Base-by-base conservation (phyloP, 2,113 vertebrate species). In the Colaptes auratus region DNA sequence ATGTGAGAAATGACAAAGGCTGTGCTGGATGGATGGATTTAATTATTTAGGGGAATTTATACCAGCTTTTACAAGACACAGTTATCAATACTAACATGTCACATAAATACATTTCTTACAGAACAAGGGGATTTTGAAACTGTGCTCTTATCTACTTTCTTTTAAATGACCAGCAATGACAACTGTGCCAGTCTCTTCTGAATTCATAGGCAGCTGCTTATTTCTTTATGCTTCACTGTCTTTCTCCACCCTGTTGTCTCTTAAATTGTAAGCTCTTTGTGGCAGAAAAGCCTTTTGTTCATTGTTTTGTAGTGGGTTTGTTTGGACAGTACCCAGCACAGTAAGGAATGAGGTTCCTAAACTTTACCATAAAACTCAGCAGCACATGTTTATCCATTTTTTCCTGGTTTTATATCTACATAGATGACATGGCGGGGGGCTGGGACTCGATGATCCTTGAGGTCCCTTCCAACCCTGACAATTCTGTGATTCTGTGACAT, bases 371-470 rank as follows among this genome's bases (percentile, higher is more conserved):
- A 86, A 78, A 39, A 69, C 19, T 78, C 72, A 86, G 33, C 21
- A 81, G 83, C 4, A 23, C 2, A 39, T 4, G 5, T 48, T 64
- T 23, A 44, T 50, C 2, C 19, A 5, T 82, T 39, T 70, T 69
- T 64, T 64, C 28, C 44, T 66, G 6, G 7, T 74, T 91, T 69
- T 66, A 1, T 73, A 35, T 53, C 5, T 78, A n/a, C 36, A 23
- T 39, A 98, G 96, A 97, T 98, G 20, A 98, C 42, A 15, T 44
- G 42, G 42, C 42, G 15, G 42, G 15, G 42, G 14, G 15, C 3
- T 44, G 14, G 42, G 15, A 44, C 15, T 15, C 14, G 42, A 44
- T 44, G 42, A 16, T 44, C 42, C 42, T 44, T 44, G 42, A 44
- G 42, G 42, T 44, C 42, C 42, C 42, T 44, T 44, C 42, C 42